Evolutionary conservation across 2,888 invertebrate species (phyloP).

Genomic region (Aphrophora alni): DNA sequence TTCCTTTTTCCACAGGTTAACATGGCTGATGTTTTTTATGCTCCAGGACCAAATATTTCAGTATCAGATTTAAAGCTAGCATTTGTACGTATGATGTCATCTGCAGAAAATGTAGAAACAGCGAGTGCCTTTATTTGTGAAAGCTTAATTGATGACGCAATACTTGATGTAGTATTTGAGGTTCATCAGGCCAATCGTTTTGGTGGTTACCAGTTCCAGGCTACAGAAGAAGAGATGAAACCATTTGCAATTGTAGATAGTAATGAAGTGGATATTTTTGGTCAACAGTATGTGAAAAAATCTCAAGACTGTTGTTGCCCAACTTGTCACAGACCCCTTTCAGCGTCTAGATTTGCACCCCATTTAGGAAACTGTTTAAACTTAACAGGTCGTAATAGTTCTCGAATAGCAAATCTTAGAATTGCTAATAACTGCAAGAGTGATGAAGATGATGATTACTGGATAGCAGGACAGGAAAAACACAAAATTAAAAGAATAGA

Average conservation of each 20-base stretch:
- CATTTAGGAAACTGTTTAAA: not conserved
- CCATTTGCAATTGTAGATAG: slow-evolving; percentile 30
- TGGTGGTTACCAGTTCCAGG: not conserved
- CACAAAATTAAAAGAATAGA: not conserved
- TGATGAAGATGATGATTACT: not conserved
- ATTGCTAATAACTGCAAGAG: not conserved
- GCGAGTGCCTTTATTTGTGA: not conserved
- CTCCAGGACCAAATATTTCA: not conserved
- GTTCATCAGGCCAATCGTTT: not conserved
- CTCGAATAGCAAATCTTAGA: not conserved
- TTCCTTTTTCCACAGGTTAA: not conserved
- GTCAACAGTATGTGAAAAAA: not conserved
- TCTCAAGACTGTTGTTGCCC: not conserved
- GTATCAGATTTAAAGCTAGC: not conserved
- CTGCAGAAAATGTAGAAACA: not conserved
- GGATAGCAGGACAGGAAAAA: not conserved
- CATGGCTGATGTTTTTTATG: not conserved
- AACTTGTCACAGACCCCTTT: not conserved
- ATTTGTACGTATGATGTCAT: slow-evolving; percentile 2
- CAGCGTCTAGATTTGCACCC: not conserved
- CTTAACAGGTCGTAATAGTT: not conserved
- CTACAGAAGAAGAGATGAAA: slow-evolving; percentile 48
- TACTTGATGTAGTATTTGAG: not conserved
- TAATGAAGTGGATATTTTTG: slow-evolving; percentile 52
- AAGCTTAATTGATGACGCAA: not conserved